Evolutionary conservation across 35 echinoderm and acorn worm species (phyloP).

Genomic region (Stichopus chloronotus): DNA sequence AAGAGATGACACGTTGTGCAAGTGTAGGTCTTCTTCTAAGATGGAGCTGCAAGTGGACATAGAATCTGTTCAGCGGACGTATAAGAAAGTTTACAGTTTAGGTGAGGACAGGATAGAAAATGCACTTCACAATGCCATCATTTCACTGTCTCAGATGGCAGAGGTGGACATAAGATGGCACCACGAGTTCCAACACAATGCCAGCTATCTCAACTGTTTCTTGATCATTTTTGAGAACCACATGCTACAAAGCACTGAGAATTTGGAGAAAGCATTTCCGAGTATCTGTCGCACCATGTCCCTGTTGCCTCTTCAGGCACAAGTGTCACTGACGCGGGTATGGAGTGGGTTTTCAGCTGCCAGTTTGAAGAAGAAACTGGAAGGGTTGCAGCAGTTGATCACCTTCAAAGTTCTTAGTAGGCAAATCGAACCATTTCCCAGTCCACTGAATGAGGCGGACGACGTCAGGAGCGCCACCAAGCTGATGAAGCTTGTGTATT

Average conservation of each 20-base stretch:
- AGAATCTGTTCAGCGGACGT: conserved; percentile 80
- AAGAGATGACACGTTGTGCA: conserved; percentile 54
- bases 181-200: conserved; percentile 68
- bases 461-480: conserved; percentile 85
- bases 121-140: conserved; percentile 89
- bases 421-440: conserved; percentile 35
- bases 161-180: conserved; percentile 80
- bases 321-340: conserved; percentile 62
- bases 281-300: conserved; percentile 82
- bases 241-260: conserved; percentile 88
- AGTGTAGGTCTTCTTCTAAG: conserved; percentile 40
- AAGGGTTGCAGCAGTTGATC: conserved; percentile 89
- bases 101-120: conserved; percentile 74
- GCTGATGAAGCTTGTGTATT: conserved; percentile 87
- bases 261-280: conserved; percentile 81
- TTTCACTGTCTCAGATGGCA: conserved; percentile 71
- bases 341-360: conserved; percentile 72
- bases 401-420: conserved; percentile 90
- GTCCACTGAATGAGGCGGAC: conserved; percentile 74
- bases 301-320: conserved; percentile 77
- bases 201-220: conserved; percentile 77
- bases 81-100: conserved; percentile 64
- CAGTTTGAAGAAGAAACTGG: conserved; percentile 84
- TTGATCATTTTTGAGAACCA: conserved; percentile 92
- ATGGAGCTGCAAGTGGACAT: conserved; percentile 77